These are phyloP conservation scores for Amaurobius ferox DNA, from an alignment of 2,888 invertebrate species.

Conservation along the genomic window DNA sequence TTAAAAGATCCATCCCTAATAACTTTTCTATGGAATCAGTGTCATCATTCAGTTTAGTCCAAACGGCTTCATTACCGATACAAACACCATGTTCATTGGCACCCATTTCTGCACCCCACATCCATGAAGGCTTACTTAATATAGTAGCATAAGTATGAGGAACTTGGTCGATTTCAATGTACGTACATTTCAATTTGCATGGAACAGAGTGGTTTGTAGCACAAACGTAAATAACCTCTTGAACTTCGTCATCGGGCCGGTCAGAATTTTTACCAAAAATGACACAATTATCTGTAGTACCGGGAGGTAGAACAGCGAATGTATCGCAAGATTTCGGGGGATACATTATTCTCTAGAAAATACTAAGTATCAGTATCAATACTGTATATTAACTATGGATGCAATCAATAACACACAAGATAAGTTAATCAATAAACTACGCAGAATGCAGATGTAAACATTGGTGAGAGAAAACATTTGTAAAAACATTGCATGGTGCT, in stretches of 20 bases:
- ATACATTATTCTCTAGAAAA: not conserved
- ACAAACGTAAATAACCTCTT: conserved; percentile 84
- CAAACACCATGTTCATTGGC: conserved; percentile 87
- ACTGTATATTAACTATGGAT: no score
- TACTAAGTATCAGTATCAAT: no score
- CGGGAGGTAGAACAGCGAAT: conserved; percentile 86
- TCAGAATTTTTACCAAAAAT: conserved; percentile 90
- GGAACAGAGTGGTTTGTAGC: conserved; percentile 77
- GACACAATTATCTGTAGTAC: conserved; percentile 82
- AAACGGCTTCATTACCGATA: conserved; percentile 86
- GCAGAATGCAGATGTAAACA: no score
- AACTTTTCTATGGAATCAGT: conserved; percentile 82
- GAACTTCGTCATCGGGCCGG: conserved; percentile 84
- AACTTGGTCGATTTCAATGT: conserved; percentile 82
- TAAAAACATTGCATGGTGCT: no score
- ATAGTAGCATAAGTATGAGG: conserved; percentile 83
- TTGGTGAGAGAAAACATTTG: no score
- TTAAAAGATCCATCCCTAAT: conserved; percentile 86
- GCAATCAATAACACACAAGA: no score
- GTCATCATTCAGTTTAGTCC: conserved; percentile 82
- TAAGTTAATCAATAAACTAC: no score
- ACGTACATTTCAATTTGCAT: conserved; percentile 82
- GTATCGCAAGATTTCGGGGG: conserved; percentile 81
- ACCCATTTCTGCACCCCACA: conserved; percentile 93
- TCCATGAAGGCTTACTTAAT: conserved; percentile 87